Conservation (phyloP, 2,888 invertebrate genomes). For the Drosophila fungiperda region DNA sequence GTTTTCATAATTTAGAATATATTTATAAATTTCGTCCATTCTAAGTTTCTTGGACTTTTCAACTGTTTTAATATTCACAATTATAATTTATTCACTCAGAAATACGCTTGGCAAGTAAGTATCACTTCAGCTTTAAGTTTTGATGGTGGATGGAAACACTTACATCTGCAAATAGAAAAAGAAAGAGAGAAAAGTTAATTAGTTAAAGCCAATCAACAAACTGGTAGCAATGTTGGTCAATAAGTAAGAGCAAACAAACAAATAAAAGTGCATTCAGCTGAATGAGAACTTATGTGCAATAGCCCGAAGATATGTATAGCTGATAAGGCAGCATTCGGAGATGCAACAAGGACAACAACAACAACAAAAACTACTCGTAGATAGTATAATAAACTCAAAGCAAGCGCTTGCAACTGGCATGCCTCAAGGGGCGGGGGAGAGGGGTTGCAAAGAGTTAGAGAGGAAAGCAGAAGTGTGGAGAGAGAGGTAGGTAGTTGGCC, state of each 20-base stretch:
- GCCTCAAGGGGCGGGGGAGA: not conserved
- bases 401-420: constrained; percentile 29
- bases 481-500: not conserved
- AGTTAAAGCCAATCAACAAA: constrained; percentile 69
- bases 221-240: constrained; percentile 16
- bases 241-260: constrained; percentile 44
- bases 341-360: constrained; percentile 20
- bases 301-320: constrained; percentile 44
- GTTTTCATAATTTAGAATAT: not conserved
- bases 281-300: constrained; percentile 39
- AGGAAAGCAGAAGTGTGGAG: not conserved
- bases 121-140: constrained; percentile 5
- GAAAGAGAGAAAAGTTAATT: constrained; percentile 65
- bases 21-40: not conserved
- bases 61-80: constrained; percentile 9
- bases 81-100: constrained; percentile 12
- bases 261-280: constrained; percentile 66
- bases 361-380: constrained; percentile 14
- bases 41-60: not conserved
- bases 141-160: constrained; percentile 40
- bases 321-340: constrained; percentile 51
- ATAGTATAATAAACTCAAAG: constrained; percentile 35
- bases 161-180: constrained; percentile 75
- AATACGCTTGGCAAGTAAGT: constrained; percentile 22
- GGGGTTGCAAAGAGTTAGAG: not conserved